These are phyloP conservation scores for Phalacrocorax pelagicus DNA, from an alignment of 2,113 vertebrate species.

Conservation along the genomic window DNA sequence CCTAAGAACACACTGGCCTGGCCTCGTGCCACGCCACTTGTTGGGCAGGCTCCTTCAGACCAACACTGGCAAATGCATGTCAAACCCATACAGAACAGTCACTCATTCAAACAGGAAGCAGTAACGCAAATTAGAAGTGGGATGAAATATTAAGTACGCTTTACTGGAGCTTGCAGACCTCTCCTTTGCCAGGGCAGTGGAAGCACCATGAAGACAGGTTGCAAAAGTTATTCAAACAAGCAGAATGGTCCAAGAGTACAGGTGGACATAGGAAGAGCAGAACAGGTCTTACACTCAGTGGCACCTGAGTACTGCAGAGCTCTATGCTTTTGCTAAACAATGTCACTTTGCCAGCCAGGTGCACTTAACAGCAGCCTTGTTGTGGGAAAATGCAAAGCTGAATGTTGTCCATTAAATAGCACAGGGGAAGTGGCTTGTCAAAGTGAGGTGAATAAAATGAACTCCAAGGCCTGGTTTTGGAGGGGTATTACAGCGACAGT, in stretches of 20 bases:
- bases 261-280: background rate
- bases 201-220: background rate
- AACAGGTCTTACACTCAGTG: background rate
- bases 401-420: background rate
- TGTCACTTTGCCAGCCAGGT: background rate
- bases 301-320: background rate
- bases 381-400: background rate
- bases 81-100: background rate
- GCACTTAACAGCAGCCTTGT: background rate
- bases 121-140: background rate
- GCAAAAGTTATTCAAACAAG: background rate
- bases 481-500: background rate
- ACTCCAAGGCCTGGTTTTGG: background rate
- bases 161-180: background rate
- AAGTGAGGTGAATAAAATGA: background rate
- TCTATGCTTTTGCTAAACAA: background rate
- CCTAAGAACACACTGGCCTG: background rate
- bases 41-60: background rate
- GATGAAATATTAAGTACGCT: background rate
- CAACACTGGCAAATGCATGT: background rate
- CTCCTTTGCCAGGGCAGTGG: background rate
- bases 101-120: background rate
- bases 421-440: background rate
- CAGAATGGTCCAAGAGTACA: background rate
- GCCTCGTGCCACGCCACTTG: fast-evolving